phyloP scores from a whole-genome alignment of 37 sponge, comb jelly and placozoan genomes.

The Axinella damicornis region DNA sequence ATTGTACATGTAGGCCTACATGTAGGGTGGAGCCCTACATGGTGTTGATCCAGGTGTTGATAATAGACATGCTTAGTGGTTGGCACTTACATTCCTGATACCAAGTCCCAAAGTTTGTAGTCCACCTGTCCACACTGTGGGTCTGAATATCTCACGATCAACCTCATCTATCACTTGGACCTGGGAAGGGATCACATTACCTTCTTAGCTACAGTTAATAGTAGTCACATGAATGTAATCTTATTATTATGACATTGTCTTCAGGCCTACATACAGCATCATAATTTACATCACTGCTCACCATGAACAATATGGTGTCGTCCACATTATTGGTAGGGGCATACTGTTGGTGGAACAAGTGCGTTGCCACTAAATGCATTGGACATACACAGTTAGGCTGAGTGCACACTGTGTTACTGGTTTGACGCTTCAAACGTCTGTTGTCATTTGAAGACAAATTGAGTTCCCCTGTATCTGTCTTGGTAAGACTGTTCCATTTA shows the following conservation, averaged over 20 bases:
- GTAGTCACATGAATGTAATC: too few relatives aligned
- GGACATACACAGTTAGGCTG: slow-evolving; percentile 22
- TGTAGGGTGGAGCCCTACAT: too few relatives aligned
- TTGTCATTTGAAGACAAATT: neutral
- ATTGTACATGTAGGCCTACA: too few relatives aligned
- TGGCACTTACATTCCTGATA: slow-evolving; percentile 31
- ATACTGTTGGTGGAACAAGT: slow-evolving; percentile 10
- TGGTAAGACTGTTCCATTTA: too few relatives aligned
- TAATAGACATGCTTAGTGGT: too few relatives aligned
- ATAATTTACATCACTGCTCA: neutral
- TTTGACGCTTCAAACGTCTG: neutral
- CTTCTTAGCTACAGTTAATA: too few relatives aligned
- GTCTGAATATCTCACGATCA: slow-evolving; percentile 18
- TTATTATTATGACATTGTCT: too few relatives aligned
- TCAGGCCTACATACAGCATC: too few relatives aligned
- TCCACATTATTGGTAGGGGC: neutral
- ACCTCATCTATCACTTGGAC: slow-evolving; percentile 12
- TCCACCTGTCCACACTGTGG: neutral
- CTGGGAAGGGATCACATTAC: neutral
- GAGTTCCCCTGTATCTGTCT: neutral
- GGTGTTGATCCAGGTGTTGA: too few relatives aligned
- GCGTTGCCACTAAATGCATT: slow-evolving; percentile 42
- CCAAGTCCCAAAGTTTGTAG: slow-evolving; percentile 4
- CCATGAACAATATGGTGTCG: slow-evolving; percentile 29
- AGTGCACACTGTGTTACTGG: neutral